phyloP scores from a whole-genome alignment of 1,140 invertebrate species.

The Hyles vespertilio region DNA sequence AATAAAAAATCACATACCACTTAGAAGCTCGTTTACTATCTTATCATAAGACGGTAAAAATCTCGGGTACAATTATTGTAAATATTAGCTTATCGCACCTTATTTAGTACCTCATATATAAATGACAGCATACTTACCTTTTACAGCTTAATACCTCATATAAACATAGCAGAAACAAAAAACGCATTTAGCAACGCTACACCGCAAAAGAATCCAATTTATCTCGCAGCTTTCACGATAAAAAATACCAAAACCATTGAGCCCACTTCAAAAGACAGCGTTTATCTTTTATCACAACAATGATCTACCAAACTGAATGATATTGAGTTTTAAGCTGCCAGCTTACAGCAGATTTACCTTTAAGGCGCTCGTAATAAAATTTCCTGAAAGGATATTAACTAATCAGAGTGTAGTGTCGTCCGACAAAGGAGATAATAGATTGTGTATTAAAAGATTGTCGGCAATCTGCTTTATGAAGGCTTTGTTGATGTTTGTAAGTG shows the following conservation, averaged over 20 bases:
- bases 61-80: too few species aligned
- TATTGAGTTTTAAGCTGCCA: conserved; percentile 5
- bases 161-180: neutral
- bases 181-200: neutral
- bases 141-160: too few species aligned
- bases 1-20: too few species aligned
- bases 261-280: conserved; percentile 3
- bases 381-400: conserved; percentile 12
- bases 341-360: conserved; percentile 3
- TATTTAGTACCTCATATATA: too few species aligned
- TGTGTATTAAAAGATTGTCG: too few species aligned
- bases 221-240: too few species aligned
- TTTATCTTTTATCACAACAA: neutral
- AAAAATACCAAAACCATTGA: neutral
- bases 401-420: neutral
- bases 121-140: too few species aligned
- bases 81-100: too few species aligned
- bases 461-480: too few species aligned
- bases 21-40: too few species aligned
- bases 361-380: conserved; percentile 7
- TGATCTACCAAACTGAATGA: conserved; percentile 13
- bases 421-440: conserved; percentile 1
- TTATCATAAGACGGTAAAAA: too few species aligned
- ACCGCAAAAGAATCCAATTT: neutral
- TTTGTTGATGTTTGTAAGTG: too few species aligned